Base-by-base conservation (phyloP, 2,888 invertebrate genomes). In the Lymantria monacha region DNA sequence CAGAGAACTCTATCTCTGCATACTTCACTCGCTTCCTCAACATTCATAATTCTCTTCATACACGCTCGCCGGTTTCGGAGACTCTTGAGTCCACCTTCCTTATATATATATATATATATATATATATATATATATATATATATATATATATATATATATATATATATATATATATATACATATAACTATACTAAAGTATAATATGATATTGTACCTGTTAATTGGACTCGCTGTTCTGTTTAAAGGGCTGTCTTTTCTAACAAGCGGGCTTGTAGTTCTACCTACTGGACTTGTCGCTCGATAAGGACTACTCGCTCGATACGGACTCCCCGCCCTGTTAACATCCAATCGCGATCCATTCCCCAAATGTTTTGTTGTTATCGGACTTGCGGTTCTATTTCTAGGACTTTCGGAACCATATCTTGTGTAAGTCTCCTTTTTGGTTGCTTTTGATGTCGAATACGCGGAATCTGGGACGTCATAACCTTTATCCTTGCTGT, bases 151-250 rank as follows among this genome's bases (percentile, higher is more conserved):
- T 22, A 22, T 22, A 22, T 22, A 22, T 22, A 22, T 22, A 22
- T 22, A 22, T 22, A 22, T 22, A 22, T 22, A 22, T 22, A 22
- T 22, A n/a, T n/a, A 22, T 22, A 22, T 22, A 22, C 5, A 22
- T 22, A 22, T 22, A 22, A 3, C 2, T 22, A 22, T 22, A 22
- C 5, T 3, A 3, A 22, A 3, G 22, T 22, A 22, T 22, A 22
- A 5, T 22, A 22, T 22, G 22, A 22, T 10, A 10, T 33, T 33
- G 33, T 73, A 90, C 91, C 90, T 88, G 79, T 89, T 89, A 76
- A 89, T 88, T 69, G 93, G 93, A 61, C 93, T 93, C 44, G 89
- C 84, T 0, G 89, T 92, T 48, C 93, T 90, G 58, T 93, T 92
- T 63, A 91, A 78, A 59, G 91, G 90, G 63, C 87, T 90, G 51